Conservation (phyloP, 37 sponge, comb jelly and placozoan genomes). For the Hexactinellida sp. region DNA sequence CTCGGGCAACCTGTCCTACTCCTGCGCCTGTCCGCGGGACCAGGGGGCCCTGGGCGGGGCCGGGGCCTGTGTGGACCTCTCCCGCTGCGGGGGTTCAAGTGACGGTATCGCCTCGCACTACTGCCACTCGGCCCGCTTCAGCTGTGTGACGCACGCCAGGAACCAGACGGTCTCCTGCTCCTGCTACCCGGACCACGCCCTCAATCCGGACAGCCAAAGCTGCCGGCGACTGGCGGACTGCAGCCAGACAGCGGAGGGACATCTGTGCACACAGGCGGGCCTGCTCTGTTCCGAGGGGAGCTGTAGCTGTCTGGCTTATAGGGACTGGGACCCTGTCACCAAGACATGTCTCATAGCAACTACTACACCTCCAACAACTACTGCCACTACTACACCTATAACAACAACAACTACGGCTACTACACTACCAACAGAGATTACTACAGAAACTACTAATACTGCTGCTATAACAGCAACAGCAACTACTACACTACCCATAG, state of each 20-base stretch:
- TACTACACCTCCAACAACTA: not conserved
- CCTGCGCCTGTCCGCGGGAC: not conserved
- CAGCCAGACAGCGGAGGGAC: not conserved
- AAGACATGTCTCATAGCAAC: not conserved
- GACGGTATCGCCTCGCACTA: not conserved
- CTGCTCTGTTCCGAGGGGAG: not conserved
- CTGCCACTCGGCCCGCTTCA: not conserved
- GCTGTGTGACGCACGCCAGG: not conserved
- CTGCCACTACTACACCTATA: not conserved
- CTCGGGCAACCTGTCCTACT: not conserved
- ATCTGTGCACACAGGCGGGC: not conserved
- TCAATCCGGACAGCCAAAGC: not conserved
- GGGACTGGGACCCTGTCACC: not conserved
- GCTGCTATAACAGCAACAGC: not conserved
- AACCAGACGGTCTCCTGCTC: not conserved
- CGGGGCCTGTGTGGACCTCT: not conserved
- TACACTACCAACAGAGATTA: not conserved
- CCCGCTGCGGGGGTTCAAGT: not conserved
- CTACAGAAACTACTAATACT: not conserved
- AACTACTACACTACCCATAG: not conserved
- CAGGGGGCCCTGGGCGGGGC: not conserved
- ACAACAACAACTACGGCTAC: not conserved
- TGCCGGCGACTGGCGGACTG: not conserved
- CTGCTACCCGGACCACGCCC: not conserved
- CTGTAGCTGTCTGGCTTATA: not conserved